A percentile compares a stretch with the other conserved stretches of the same genome.
These are phyloP conservation scores for Adineta ricciae DNA, from an alignment of 2,888 invertebrate species.

Conservation along the genomic window DNA sequence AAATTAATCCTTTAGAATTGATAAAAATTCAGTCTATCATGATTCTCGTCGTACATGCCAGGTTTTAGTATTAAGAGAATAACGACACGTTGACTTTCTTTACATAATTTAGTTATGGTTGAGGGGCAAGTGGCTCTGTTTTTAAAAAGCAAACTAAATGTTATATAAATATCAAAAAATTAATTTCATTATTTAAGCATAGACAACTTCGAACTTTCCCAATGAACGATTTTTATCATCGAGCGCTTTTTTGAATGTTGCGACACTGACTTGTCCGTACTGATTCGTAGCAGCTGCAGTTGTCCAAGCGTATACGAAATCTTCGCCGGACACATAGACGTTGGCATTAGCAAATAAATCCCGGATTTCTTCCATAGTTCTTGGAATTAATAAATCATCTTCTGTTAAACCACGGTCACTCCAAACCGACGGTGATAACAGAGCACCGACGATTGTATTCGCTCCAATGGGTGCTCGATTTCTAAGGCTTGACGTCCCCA, in stretches of 20 bases:
- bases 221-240: slow-evolving; percentile 34
- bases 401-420: slow-evolving; percentile 44
- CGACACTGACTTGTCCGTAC: slow-evolving; percentile 46
- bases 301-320: slow-evolving; percentile 43
- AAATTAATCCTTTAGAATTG: too few species aligned
- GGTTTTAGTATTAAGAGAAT: too few species aligned
- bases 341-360: slow-evolving; percentile 44
- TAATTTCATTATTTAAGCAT: not conserved
- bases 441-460: slow-evolving; percentile 44
- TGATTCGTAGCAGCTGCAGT: slow-evolving; percentile 42
- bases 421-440: slow-evolving; percentile 46
- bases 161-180: not conserved
- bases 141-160: not conserved
- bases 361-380: slow-evolving; percentile 43
- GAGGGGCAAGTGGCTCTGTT: not conserved
- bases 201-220: not conserved
- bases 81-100: not conserved
- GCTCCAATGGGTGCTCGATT: slow-evolving; percentile 47
- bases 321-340: slow-evolving; percentile 43
- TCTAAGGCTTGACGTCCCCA: slow-evolving; percentile 42
- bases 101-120: not conserved
- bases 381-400: slow-evolving; percentile 44
- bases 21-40: too few species aligned
- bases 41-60: too few species aligned
- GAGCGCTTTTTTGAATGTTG: slow-evolving; percentile 44